Percentiles rank a stretch among this genome's conserved stretches.
Conservation (phyloP, 2,888 invertebrate genomes). For the Listrodromus nycthemerus region DNA sequence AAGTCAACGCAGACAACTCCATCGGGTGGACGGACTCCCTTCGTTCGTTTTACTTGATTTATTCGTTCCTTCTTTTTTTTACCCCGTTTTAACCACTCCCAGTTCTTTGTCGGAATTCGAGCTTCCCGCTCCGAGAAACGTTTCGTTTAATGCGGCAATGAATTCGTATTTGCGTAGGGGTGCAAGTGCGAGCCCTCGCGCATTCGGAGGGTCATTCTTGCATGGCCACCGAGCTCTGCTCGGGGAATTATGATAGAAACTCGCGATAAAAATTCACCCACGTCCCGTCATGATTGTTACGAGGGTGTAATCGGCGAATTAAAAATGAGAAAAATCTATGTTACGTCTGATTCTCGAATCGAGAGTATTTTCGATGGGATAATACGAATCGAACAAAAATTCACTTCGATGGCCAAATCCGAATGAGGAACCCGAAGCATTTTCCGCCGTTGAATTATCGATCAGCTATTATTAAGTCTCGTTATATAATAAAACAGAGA, state of each 20-base stretch:
- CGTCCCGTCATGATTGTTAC: conserved; percentile 21
- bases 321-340: background rate
- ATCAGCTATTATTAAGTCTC: conserved; percentile 33
- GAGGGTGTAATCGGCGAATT: conserved; percentile 11
- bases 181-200: conserved; percentile 59
- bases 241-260: conserved; percentile 32
- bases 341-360: background rate
- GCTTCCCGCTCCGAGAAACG: conserved; percentile 62
- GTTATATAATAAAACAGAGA: conserved; percentile 60
- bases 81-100: background rate
- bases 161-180: conserved; percentile 77
- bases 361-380: background rate
- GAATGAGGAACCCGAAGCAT: background rate
- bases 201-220: conserved; percentile 14
- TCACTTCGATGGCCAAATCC: background rate
- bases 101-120: conserved; percentile 36
- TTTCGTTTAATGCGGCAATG: conserved; percentile 75
- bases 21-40: conserved; percentile 70
- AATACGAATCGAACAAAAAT: background rate
- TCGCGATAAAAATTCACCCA: conserved; percentile 43
- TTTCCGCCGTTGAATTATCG: background rate
- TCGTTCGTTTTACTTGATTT: conserved; percentile 58
- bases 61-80: conserved; percentile 40
- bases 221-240: background rate
- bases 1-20: conserved; percentile 72